Evolutionary conservation across 2,797 vertebrate species (phyloP).

Genomic region (Acanthornis magna): DNA sequence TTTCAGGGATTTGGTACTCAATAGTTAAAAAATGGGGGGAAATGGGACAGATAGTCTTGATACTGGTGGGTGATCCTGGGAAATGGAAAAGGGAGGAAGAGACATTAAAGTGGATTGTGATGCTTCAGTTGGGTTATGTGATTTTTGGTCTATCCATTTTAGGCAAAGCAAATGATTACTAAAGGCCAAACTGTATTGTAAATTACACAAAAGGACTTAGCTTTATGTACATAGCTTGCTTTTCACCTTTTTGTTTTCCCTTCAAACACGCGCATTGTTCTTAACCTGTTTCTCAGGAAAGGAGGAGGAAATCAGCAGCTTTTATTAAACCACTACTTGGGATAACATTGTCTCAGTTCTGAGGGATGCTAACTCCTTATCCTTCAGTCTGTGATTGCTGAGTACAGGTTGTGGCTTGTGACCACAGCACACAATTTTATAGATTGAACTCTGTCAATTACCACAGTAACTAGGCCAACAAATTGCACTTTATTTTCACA

Average conservation of each 20-base stretch:
- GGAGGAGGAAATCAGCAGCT: neutral
- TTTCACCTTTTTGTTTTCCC: neutral
- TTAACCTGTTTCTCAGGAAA: neutral
- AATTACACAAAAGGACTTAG: neutral
- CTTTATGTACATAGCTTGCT: neutral
- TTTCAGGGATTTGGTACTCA: neutral
- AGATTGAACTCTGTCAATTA: conserved; percentile 64
- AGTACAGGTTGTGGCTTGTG: conserved; percentile 24
- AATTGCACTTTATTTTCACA: conserved; percentile 31
- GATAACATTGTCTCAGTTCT: neutral
- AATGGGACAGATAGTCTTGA: neutral
- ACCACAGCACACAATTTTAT: conserved; percentile 57
- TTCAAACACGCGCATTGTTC: neutral
- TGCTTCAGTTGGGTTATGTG: neutral
- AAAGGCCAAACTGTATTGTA: neutral
- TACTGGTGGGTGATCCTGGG: neutral
- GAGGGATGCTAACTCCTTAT: neutral
- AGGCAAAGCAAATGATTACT: neutral
- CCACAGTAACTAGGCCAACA: conserved; percentile 33
- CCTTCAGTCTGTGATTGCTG: conserved; percentile 13
- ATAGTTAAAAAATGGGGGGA: neutral
- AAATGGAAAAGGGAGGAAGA: neutral
- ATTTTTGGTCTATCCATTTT: neutral
- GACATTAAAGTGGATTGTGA: neutral
- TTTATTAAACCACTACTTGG: conserved; percentile 11